Base-by-base conservation (phyloP, 2,888 invertebrate genomes). In the Agrotis exclamationis region DNA sequence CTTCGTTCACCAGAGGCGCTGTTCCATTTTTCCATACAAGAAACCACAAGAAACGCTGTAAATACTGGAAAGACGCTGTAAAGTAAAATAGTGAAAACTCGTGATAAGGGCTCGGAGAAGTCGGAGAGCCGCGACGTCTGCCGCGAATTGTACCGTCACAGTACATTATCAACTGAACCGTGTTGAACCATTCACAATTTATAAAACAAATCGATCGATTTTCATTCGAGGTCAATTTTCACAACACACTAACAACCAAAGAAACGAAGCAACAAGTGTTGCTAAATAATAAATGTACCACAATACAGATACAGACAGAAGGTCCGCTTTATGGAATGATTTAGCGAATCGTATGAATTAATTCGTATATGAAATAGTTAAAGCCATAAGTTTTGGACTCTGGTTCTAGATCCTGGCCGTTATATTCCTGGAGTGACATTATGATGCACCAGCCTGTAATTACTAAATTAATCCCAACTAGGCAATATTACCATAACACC, bases 181-280 rank as follows among this genome's bases (percentile, higher is more conserved):
- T 60, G 33, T 44, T 77, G 63, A 82, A 51, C 54, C 33, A 56
- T 63, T 20, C 3, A 57, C 24, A 53, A 18, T 16, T 7, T 62
- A 58, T 51, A 58, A 48, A 64, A 70, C 22, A 53, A 82, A 45
- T 70, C 16, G 59, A 70, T 70, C 54, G 64, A 59, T 79, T 74
- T 66, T 64, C 69, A 66, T 13, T 60, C 72, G 60, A 83, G 82
- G 81, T 73, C 48, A 59, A n/a, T 66, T 84, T 74, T 65, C 69
- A 67, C 68, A 82, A 82, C 50, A 48, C 20, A 47, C 13, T 33
- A 39, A 22, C 47, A 51, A 65, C 13, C 44, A 48, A 72, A 48
- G 18, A 44, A 24, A 53, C 63, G 28, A 39, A 59, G 28, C 39
- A 59, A 54, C 24, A 62, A 53, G 24, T 62, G 22, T 71, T 66